Conservation (phyloP, 2,113 vertebrate species). For the Tupaia chinensis region DNA sequence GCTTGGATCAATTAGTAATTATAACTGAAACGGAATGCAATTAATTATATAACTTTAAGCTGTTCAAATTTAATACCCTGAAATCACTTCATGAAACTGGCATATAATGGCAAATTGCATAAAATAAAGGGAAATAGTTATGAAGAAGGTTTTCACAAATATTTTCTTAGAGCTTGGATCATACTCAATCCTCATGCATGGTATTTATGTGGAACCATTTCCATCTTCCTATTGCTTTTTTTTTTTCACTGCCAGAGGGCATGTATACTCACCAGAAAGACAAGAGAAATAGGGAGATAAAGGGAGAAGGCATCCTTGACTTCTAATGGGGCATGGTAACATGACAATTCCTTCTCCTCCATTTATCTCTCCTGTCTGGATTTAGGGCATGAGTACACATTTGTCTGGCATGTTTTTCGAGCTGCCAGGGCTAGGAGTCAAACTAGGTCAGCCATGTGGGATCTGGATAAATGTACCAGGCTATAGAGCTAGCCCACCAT, state of each 20-base stretch:
- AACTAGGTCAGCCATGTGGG: no score
- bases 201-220: neutral
- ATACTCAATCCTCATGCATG: neutral
- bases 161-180: neutral
- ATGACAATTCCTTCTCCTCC: no score
- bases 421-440: no score
- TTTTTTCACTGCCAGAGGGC: no score
- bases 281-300: no score
- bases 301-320: no score
- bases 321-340: no score
- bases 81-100: conserved; percentile 47
- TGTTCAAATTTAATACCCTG: conserved; percentile 46
- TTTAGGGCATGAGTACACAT: no score
- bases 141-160: neutral
- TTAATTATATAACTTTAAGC: conserved; percentile 73
- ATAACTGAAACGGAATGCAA: conserved; percentile 56
- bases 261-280: no score
- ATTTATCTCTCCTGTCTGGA: no score
- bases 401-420: no score
- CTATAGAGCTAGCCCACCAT: neutral
- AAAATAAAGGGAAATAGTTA: neutral
- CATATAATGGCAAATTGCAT: neutral
- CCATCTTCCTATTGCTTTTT: neutral
- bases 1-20: conserved; percentile 69
- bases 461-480: no score